A percentile compares a stretch with the other conserved stretches of the same genome.
Evolutionary conservation across 2,797 vertebrate genomes (phyloP).

Genomic region (Balearica regulorum): DNA sequence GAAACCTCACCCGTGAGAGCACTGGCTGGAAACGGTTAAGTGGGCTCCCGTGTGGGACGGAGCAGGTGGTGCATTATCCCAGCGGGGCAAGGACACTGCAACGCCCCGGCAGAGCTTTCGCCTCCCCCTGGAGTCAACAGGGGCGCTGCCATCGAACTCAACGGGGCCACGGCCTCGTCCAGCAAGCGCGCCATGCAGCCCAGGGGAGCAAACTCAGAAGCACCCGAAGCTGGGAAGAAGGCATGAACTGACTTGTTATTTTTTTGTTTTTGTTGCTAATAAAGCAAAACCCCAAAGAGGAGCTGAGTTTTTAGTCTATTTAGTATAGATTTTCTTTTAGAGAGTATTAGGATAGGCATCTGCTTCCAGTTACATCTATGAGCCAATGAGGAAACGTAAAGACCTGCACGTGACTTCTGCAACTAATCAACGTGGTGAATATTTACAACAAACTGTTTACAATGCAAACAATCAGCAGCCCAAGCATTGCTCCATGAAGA

Average conservation of each 20-base stretch:
- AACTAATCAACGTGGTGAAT: conserved; percentile 47
- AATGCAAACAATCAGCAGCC: conserved; percentile 53
- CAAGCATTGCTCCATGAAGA: conserved; percentile 50
- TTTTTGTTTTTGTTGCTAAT: neutral
- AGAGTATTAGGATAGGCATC: conserved; percentile 27
- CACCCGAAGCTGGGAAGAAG: neutral
- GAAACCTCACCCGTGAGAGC: neutral
- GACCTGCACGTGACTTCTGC: conserved; percentile 35
- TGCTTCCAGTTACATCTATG: conserved; percentile 38
- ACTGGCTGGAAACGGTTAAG: neutral
- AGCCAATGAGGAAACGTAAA: conserved; percentile 27
- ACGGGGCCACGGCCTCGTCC: neutral
- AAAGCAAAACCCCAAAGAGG: conserved; percentile 16
- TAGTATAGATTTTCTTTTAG: conserved; percentile 17
- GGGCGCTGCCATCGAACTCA: neutral
- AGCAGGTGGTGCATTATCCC: neutral
- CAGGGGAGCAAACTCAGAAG: neutral
- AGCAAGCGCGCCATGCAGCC: fast-evolving
- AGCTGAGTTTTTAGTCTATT: neutral
- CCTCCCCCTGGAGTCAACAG: neutral
- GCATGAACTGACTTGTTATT: neutral
- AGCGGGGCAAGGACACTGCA: neutral
- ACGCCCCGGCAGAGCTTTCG: neutral
- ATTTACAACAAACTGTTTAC: conserved; percentile 63
- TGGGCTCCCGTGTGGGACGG: neutral